Percentiles rank a stretch among this genome's conserved stretches.
Conservation (phyloP, 2,113 vertebrate genomes). For the Nymphicus hollandicus region DNA sequence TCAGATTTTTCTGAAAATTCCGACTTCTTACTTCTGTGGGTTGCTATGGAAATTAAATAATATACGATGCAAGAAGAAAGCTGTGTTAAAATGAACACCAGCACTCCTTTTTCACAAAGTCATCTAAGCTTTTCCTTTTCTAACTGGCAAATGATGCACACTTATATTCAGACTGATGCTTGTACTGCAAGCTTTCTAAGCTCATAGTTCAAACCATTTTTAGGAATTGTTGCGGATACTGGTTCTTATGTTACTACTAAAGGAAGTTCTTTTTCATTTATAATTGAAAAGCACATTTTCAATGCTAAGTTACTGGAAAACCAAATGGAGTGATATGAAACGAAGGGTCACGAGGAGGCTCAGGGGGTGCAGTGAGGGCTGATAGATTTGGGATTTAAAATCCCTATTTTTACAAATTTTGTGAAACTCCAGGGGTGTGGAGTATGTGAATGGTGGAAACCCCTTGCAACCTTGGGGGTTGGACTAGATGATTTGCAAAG, state of each 20-base stretch:
- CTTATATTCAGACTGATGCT: background rate
- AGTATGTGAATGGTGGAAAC: background rate
- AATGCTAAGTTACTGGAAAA: background rate
- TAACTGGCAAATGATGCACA: background rate
- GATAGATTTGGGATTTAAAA: background rate
- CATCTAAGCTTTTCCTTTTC: background rate
- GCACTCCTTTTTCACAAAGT: background rate
- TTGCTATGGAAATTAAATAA: conserved; percentile 40
- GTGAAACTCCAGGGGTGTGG: background rate
- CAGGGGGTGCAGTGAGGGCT: background rate
- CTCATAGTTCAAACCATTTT: background rate
- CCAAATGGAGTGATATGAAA: background rate
- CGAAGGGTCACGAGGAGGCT: background rate
- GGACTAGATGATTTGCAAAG: background rate
- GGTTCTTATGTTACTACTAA: background rate
- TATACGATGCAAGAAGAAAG: background rate
- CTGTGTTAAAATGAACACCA: background rate
- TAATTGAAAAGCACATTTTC: background rate
- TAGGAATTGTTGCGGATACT: background rate
- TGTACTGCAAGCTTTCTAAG: background rate
- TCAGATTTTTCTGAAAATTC: background rate
- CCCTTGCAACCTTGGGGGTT: background rate
- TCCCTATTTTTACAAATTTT: background rate
- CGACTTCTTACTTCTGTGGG: background rate
- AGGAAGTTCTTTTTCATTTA: background rate